A percentile compares a stretch with the other conserved stretches of the same genome.
Evolutionary conservation across 2,113 vertebrate genomes (phyloP).

Genomic region (Galeopterus variegatus): DNA sequence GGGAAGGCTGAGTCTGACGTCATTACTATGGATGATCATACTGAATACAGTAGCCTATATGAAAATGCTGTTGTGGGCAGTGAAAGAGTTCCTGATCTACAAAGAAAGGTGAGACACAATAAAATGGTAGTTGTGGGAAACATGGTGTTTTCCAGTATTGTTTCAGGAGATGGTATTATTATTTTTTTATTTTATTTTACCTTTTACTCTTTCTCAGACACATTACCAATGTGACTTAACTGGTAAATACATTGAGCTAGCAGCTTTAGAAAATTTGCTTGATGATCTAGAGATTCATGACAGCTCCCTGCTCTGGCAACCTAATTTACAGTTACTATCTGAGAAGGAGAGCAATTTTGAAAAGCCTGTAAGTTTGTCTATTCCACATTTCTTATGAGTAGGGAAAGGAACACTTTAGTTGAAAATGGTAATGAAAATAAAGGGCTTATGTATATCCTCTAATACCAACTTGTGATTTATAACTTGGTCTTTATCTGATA

Average conservation of each 20-base stretch:
- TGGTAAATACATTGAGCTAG: conserved; percentile 70
- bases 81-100: conserved; percentile 58
- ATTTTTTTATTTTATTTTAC: conserved; percentile 49
- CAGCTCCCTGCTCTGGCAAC: conserved; percentile 6
- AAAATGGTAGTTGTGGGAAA: not conserved
- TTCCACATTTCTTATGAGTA: conserved; percentile 23
- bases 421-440: conserved; percentile 27
- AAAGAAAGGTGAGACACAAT: not conserved
- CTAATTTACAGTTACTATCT: not conserved
- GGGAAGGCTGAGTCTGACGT: conserved; percentile 46
- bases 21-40: conserved; percentile 22
- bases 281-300: conserved; percentile 72
- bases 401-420: conserved; percentile 57
- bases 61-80: not conserved
- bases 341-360: conserved; percentile 62
- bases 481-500: conserved; percentile 32
- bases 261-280: conserved; percentile 81
- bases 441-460: not conserved
- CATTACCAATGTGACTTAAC: conserved; percentile 77
- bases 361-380: conserved; percentile 67
- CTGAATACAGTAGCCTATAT: not conserved
- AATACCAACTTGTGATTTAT: not conserved
- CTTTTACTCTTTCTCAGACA: conserved; percentile 81
- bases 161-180: conserved; percentile 54
- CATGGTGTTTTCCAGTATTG: not conserved